Percentiles rank a stretch among this genome's conserved stretches.
phyloP scores from a whole-genome alignment of 2,888 invertebrate species.

The Julus scandinavius region DNA sequence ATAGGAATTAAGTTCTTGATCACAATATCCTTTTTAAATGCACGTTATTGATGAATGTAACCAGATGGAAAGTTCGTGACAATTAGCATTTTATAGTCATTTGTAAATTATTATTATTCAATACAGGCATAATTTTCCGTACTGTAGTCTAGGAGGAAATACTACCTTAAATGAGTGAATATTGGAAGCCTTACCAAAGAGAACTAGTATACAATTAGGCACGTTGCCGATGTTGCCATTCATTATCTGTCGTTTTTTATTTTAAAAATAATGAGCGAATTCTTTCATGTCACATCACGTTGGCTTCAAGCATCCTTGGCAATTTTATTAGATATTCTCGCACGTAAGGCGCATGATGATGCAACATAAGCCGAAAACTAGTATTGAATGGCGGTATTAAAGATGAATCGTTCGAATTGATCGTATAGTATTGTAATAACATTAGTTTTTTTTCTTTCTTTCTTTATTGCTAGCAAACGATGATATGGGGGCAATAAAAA shows the following conservation, averaged over 20 bases:
- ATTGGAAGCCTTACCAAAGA: not conserved
- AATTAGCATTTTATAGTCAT: not conserved
- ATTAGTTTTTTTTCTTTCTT: not conserved
- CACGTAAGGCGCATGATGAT: not conserved
- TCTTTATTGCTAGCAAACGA: conserved; percentile 1
- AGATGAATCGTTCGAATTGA: not conserved
- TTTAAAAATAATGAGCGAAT: conserved; percentile 18
- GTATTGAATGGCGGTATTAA: not conserved
- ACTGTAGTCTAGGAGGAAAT: not conserved
- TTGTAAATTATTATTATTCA: not conserved
- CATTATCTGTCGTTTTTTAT: not conserved
- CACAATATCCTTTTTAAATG: too few species aligned
- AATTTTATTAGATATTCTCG: not conserved
- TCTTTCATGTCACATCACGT: not conserved
- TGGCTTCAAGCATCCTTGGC: not conserved
- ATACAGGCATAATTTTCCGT: not conserved
- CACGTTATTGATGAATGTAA: not conserved
- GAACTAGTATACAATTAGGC: not conserved
- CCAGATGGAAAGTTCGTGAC: not conserved
- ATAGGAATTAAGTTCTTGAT: too few species aligned
- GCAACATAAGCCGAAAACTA: not conserved
- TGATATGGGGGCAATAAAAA: not conserved
- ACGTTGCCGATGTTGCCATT: not conserved
- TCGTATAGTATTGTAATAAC: not conserved
- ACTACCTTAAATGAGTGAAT: not conserved